Evolutionary conservation across 2,888 invertebrate genomes (phyloP).

Genomic region (Yponomeuta plumbellus): DNA sequence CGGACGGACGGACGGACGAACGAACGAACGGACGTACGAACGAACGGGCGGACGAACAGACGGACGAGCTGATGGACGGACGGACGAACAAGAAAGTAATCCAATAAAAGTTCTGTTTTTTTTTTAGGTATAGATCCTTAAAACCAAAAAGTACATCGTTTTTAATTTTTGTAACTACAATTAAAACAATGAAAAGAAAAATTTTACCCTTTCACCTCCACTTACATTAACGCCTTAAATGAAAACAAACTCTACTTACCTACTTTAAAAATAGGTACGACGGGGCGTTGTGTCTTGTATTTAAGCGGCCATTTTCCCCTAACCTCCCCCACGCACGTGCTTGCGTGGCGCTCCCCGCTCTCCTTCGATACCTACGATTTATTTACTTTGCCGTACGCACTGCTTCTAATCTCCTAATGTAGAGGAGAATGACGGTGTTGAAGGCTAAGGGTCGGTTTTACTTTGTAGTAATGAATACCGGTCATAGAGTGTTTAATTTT

Average conservation of each 20-base stretch:
- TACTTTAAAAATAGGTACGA: conserved; percentile 11
- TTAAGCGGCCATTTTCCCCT: conserved; percentile 50
- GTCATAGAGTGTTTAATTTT: too few relatives aligned
- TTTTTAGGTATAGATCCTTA: too few relatives aligned
- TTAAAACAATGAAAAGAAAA: background rate
- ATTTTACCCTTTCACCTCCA: background rate
- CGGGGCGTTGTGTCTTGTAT: conserved; percentile 13
- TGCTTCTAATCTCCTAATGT: conserved; percentile 7
- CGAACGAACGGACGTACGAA: too few relatives aligned
- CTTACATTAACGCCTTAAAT: background rate
- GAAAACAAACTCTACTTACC: background rate
- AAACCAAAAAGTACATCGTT: too few relatives aligned
- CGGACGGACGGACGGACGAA: too few relatives aligned
- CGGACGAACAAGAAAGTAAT: too few relatives aligned
- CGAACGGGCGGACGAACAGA: too few relatives aligned
- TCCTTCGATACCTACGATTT: conserved; percentile 6
- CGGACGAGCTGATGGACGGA: too few relatives aligned
- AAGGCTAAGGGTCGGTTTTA: background rate
- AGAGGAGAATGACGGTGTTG: background rate
- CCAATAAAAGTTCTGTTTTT: too few relatives aligned
- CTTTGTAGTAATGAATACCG: background rate
- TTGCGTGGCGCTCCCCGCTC: background rate
- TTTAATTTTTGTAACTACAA: too few relatives aligned
- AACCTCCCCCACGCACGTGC: conserved; percentile 1
- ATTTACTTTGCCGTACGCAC: background rate